A percentile compares a stretch with the other conserved stretches of the same genome.
phyloP scores from a whole-genome alignment of 2,113 vertebrate species.

The Taurulus bubalis region DNA sequence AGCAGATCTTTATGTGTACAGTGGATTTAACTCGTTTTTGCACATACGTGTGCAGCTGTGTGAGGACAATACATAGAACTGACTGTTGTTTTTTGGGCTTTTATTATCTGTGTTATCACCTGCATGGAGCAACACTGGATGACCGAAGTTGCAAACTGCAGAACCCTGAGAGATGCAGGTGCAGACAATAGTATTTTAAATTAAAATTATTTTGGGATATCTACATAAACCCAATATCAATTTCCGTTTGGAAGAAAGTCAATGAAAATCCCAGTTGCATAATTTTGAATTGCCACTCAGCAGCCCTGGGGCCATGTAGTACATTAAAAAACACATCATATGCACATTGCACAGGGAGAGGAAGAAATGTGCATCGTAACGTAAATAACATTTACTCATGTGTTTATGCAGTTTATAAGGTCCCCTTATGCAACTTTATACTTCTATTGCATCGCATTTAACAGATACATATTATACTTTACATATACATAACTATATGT shows the following conservation, averaged over 20 bases:
- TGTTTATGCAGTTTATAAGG: background rate
- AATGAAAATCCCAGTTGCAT: background rate
- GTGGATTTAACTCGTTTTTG: no score
- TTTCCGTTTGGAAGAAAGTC: background rate
- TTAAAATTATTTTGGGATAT: background rate
- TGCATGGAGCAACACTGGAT: background rate
- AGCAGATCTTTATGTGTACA: no score
- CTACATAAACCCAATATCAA: background rate
- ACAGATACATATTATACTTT: background rate
- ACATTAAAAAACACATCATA: background rate
- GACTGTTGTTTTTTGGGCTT: background rate
- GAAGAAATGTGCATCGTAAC: background rate
- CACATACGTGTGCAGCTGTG: background rate
- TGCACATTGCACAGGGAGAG: background rate
- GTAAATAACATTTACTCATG: background rate
- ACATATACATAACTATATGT: no score
- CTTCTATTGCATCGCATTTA: background rate
- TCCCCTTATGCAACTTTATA: background rate
- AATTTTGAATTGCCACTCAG: background rate
- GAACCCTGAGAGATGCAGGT: background rate
- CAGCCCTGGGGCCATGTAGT: background rate
- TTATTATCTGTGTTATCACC: background rate
- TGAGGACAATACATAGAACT: background rate
- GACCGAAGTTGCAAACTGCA: background rate
- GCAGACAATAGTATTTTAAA: no score